phyloP scores from a whole-genome alignment of 2,113 vertebrate species.

The Eublepharis macularius region DNA sequence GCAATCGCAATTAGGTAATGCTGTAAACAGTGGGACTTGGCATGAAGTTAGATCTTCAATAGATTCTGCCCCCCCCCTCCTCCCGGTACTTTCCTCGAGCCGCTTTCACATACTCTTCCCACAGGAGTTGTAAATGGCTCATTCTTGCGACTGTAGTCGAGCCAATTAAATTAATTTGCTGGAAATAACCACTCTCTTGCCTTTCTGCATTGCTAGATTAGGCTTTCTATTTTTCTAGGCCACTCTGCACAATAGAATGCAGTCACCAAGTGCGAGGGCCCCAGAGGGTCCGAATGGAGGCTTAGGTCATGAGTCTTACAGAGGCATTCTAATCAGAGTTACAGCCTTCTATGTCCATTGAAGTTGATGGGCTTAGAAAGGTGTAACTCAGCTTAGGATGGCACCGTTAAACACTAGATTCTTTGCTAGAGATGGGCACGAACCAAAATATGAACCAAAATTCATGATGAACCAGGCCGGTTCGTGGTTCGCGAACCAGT shows the following conservation, averaged over 20 bases:
- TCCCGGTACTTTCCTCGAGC: neutral
- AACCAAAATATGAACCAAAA: no score
- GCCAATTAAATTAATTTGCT: slow-evolving; percentile 61
- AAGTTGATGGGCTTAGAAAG: no score
- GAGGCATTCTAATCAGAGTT: no score
- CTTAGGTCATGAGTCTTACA: no score
- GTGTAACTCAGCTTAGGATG: no score
- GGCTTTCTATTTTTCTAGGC: slow-evolving; percentile 40
- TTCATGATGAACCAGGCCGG: no score
- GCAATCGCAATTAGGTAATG: slow-evolving; percentile 18
- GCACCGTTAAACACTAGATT: no score
- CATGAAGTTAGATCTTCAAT: slow-evolving; percentile 14
- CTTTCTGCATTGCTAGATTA: slow-evolving; percentile 15
- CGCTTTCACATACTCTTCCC: slow-evolving; percentile 31
- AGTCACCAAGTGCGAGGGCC: neutral
- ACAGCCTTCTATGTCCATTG: no score
- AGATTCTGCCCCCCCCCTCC: neutral
- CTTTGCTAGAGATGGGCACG: no score
- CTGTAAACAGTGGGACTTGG: slow-evolving; percentile 14
- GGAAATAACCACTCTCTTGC: slow-evolving; percentile 44
- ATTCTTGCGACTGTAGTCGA: slow-evolving; percentile 41
- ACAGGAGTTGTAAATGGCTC: slow-evolving; percentile 21
- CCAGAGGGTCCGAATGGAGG: no score
- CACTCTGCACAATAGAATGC: neutral
- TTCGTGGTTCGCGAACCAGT: no score